A percentile compares a stretch with the other conserved stretches of the same genome.
These are phyloP conservation scores for Sphenodon punctatus DNA, from an alignment of 2,797 vertebrate species.

Conservation along the genomic window DNA sequence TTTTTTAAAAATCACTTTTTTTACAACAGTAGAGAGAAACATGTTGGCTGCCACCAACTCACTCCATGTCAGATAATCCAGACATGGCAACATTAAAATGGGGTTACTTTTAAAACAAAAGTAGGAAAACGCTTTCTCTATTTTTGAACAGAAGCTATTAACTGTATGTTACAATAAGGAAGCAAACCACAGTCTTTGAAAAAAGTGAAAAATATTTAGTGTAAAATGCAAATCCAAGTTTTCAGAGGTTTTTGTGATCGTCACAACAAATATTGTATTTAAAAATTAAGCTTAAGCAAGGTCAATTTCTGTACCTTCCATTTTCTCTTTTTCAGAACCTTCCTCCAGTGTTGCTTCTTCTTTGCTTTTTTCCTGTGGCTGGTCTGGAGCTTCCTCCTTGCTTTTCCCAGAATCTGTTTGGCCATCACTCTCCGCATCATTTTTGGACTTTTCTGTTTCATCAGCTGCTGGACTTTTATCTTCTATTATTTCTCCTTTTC, in stretches of 20 bases:
- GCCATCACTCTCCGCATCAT: conserved; percentile 70
- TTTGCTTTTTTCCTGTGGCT: conserved; percentile 65
- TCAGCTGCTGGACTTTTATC: conserved; percentile 82
- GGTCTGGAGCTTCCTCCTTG: conserved; percentile 72
- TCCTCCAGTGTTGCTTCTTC: conserved; percentile 60
- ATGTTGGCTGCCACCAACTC: neutral
- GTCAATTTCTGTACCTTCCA: conserved; percentile 79
- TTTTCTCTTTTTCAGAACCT: conserved; percentile 66
- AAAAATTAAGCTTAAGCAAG: conserved; percentile 7
- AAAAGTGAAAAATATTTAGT: neutral
- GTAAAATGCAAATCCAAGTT: neutral
- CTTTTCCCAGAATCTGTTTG: conserved; percentile 76
- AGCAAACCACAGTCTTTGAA: neutral
- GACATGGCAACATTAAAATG: neutral
- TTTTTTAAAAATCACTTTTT: neutral
- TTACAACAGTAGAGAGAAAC: neutral
- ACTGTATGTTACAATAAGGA: neutral
- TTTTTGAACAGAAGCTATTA: neutral
- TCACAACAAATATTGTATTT: neutral
- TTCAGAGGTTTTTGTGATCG: neutral
- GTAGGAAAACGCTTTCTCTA: neutral
- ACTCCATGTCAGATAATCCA: neutral
- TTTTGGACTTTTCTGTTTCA: conserved; percentile 80
- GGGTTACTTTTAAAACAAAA: neutral
- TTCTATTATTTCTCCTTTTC: conserved; percentile 87